These are phyloP conservation scores for Neolamprologus sp. DNA, from an alignment of 2,113 vertebrate species.

Conservation along the genomic window DNA sequence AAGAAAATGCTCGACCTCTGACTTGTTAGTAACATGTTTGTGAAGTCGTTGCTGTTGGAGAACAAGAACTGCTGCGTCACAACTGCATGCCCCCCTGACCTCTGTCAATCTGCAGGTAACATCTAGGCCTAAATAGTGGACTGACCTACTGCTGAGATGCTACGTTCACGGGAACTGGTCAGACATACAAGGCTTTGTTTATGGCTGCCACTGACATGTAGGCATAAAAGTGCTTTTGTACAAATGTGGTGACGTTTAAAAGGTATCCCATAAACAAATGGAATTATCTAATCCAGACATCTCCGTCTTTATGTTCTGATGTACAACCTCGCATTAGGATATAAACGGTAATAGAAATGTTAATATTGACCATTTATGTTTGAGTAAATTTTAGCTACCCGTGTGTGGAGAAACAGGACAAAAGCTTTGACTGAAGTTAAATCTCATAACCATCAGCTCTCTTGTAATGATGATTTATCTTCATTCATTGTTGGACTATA, in stretches of 20 bases:
- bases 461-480: not conserved
- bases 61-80: not conserved
- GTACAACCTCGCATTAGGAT: not conserved
- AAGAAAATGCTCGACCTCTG: not conserved
- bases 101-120: not conserved
- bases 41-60: not conserved
- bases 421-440: not conserved
- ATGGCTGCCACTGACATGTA: not conserved
- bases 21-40: not conserved
- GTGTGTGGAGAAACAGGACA: not conserved
- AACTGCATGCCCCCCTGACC: not conserved
- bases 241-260: not conserved
- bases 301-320: not conserved
- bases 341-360: not conserved
- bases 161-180: not conserved
- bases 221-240: not conserved
- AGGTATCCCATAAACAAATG: not conserved
- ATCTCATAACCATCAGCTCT: not conserved
- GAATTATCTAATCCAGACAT: not conserved
- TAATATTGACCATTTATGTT: not conserved
- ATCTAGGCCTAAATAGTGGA: not conserved
- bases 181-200: not conserved
- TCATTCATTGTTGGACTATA: not conserved
- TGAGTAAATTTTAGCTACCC: not conserved
- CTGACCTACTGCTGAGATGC: not conserved